phyloP scores from a whole-genome alignment of 2,797 vertebrate genomes.

The Cossypha polioptera region DNA sequence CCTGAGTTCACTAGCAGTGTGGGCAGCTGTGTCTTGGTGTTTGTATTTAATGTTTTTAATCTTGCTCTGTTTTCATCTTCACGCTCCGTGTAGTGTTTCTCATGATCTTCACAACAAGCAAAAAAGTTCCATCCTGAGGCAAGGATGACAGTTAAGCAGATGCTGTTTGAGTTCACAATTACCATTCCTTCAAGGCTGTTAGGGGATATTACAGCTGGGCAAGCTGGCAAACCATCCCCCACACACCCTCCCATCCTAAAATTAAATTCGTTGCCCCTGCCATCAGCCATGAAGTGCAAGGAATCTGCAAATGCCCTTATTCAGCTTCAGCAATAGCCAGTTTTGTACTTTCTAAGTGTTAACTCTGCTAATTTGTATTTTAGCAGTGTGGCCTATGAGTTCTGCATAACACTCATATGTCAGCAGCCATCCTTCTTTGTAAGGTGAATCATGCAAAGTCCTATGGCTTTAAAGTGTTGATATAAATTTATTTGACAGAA shows the following conservation, averaged over 20 bases:
- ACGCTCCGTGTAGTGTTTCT: not conserved
- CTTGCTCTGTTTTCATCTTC: slow-evolving; percentile 1
- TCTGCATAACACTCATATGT: not conserved
- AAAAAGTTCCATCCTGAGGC: slow-evolving; percentile 71
- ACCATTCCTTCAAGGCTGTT: slow-evolving; percentile 69
- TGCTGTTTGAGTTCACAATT: slow-evolving; percentile 73
- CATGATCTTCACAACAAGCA: slow-evolving; percentile 27
- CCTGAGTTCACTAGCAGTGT: not conserved
- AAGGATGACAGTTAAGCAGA: slow-evolving; percentile 72
- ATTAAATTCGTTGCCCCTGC: slow-evolving; percentile 33
- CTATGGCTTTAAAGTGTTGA: not conserved
- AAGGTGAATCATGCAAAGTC: slow-evolving; percentile 25
- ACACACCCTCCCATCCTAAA: not conserved
- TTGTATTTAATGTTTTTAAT: slow-evolving; percentile 12
- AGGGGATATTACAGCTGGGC: slow-evolving; percentile 29
- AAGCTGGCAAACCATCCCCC: slow-evolving; percentile 23
- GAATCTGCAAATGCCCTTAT: not conserved
- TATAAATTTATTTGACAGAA: slow-evolving; percentile 7
- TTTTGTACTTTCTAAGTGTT: not conserved
- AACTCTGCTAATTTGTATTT: slow-evolving; percentile 42
- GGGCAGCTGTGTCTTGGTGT: not conserved
- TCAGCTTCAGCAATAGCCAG: not conserved
- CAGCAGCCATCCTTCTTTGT: not conserved
- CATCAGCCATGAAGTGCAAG: not conserved
- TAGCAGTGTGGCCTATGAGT: not conserved